Conservation (phyloP, 2,797 vertebrate genomes). For the Coluber constrictor region DNA sequence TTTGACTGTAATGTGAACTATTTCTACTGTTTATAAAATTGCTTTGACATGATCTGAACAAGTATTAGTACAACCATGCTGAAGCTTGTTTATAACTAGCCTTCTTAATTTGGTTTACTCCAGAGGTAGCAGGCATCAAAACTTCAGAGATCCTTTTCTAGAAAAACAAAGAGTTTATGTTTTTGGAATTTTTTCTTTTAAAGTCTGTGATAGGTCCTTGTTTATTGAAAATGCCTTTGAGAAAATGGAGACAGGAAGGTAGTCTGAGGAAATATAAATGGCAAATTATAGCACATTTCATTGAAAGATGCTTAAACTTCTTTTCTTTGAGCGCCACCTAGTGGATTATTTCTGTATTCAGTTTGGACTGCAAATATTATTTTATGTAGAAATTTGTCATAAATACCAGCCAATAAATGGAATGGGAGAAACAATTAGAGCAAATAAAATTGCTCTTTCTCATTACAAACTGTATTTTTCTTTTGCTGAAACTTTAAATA, state of each 20-base stretch:
- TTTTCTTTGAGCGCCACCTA: constrained; percentile 1
- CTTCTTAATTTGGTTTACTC: not conserved
- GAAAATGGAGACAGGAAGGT: not conserved
- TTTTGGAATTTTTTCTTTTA: not conserved
- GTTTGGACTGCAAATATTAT: not conserved
- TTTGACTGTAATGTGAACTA: not conserved
- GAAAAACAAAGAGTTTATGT: not conserved
- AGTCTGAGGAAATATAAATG: not conserved
- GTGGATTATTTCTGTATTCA: not conserved
- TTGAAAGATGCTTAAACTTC: not conserved
- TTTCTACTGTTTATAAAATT: not conserved
- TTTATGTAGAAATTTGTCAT: not conserved
- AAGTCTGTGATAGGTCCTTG: not conserved
- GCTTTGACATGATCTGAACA: not conserved
- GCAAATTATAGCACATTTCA: not conserved
- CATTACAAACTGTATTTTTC: not conserved
- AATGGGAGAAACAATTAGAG: not conserved
- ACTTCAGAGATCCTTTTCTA: not conserved
- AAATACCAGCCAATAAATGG: not conserved
- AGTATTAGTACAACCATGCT: not conserved
- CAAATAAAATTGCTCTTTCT: not conserved
- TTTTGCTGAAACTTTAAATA: not conserved
- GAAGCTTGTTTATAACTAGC: not conserved
- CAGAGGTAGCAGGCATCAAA: not conserved
- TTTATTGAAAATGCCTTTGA: not conserved